These are phyloP conservation scores for Neotoma lepida DNA, from an alignment of 2,113 vertebrate species.

Conservation along the genomic window DNA sequence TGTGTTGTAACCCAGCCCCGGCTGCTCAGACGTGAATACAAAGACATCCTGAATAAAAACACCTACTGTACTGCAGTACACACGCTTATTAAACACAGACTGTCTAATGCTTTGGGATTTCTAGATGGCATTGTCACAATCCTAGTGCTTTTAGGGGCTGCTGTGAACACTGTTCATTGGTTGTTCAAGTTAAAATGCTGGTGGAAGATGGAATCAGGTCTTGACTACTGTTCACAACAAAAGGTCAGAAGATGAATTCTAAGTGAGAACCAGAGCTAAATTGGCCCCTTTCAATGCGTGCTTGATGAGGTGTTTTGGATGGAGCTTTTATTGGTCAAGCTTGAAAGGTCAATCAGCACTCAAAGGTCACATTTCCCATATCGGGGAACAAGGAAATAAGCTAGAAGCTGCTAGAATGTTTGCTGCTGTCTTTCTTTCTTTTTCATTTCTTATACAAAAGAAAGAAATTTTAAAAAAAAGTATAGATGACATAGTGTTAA, in stretches of 20 bases:
- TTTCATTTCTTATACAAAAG: slow-evolving; percentile 34
- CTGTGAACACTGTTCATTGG: not conserved
- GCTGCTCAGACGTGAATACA: not conserved
- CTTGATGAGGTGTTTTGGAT: slow-evolving; percentile 73
- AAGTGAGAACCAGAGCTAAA: slow-evolving; percentile 22
- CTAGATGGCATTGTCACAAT: not conserved
- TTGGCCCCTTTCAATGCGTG: slow-evolving; percentile 18
- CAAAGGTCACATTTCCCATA: slow-evolving; percentile 58
- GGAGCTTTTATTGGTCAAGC: slow-evolving; percentile 52
- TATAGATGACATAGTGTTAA: not conserved
- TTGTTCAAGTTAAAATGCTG: slow-evolving; percentile 42
- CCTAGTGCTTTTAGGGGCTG: not conserved
- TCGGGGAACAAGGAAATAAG: slow-evolving; percentile 55
- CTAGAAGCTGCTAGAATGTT: slow-evolving; percentile 10
- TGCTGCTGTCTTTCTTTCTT: not conserved
- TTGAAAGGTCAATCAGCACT: slow-evolving; percentile 55
- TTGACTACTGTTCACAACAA: slow-evolving; percentile 18
- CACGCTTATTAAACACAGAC: slow-evolving; percentile 3
- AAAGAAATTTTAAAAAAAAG: slow-evolving; percentile 28
- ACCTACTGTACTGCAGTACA: not conserved
- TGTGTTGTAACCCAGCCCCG: not conserved
- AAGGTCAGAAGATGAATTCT: slow-evolving; percentile 59
- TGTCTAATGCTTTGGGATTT: not conserved
- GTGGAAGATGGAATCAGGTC: not conserved
- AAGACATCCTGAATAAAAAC: slow-evolving; percentile 7